Percentiles rank a stretch among this genome's conserved stretches.
Conservation (phyloP, 1,140 invertebrate species). For the Trissolcus basalis region DNA sequence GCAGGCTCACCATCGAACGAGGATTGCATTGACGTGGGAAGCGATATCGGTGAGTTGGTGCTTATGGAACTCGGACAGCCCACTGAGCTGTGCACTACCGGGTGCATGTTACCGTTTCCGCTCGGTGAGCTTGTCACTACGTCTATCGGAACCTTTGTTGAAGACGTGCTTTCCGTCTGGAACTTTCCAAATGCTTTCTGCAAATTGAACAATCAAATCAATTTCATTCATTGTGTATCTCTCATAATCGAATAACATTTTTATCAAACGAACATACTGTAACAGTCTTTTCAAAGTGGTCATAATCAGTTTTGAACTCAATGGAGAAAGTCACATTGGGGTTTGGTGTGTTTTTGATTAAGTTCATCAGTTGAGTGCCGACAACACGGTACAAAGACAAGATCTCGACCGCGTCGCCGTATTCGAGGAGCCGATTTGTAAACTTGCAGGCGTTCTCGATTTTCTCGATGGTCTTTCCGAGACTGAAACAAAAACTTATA, state of each 20-base stretch:
- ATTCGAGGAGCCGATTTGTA: conserved; percentile 84
- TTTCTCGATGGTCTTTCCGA: conserved; percentile 87
- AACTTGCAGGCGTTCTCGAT: conserved; percentile 91
- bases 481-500: conserved; percentile 65
- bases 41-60: conserved; percentile 80
- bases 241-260: no score
- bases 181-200: conserved; percentile 85
- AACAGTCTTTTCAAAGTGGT: conserved; percentile 83
- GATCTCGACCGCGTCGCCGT: conserved; percentile 89
- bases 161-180: conserved; percentile 78
- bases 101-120: conserved; percentile 60
- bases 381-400: conserved; percentile 87
- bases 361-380: conserved; percentile 82
- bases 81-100: conserved; percentile 67
- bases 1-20: conserved; percentile 83
- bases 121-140: conserved; percentile 56
- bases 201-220: conserved; percentile 55
- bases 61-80: conserved; percentile 78
- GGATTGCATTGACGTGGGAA: conserved; percentile 83
- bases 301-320: conserved; percentile 88
- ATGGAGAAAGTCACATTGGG: conserved; percentile 85
- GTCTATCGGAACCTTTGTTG: conserved; percentile 61
- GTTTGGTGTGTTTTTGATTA: conserved; percentile 88
- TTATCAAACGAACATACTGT: conserved; percentile 67
- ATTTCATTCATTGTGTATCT: neutral